Evolutionary conservation across 2,113 vertebrate genomes (phyloP), one percentile per base, ranked within the genome.

Genomic region (Dicaeum eximium): DNA sequence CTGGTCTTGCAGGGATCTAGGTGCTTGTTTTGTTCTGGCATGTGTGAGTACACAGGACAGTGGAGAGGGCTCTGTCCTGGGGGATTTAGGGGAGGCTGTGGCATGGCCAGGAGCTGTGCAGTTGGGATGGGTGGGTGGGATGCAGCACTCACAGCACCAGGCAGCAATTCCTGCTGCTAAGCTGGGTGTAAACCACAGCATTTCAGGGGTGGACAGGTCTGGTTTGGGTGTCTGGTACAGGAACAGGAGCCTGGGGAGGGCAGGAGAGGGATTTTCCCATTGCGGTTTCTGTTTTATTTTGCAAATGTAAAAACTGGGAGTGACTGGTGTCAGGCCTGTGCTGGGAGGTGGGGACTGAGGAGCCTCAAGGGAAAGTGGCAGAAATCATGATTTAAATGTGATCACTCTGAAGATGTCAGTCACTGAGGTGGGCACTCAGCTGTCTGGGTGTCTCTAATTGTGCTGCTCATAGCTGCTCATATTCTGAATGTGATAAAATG

Each of bases 181-280:
- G 0, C 2, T 72, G 47, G 61, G 44, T 47, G 22, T 15, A 38
- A 92, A 66, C 21, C 15, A 4, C 62, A 62, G 48, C 0, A 1
- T 45, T 84, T 69, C 0, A 30, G 56, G 64, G 58, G 4, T 1
- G 4, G 31, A 6, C 6, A 4, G 0, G 8, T 14, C 70, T 6
- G 18, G 11, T 21, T 88, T 3, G 20, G 35, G 35, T 28, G 33
- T 38, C 33, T 90, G 23, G 21, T 44, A 33, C 1, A 9, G 74
- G 42, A 58, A 21, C 10, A 56, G 82, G 73, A 85, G 70, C 60
- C n/a, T 48, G 60, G 24, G 47, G 53, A 71, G 30, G 47, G 74
- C 40, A 80, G 62, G 75, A 45, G 37, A 86, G 18, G 72, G 33
- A 5, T 30, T 90, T 95, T 82, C 48, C 70, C 45, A 3, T 4